Conservation (phyloP, 2,113 vertebrate species). For the Gobius niger region DNA sequence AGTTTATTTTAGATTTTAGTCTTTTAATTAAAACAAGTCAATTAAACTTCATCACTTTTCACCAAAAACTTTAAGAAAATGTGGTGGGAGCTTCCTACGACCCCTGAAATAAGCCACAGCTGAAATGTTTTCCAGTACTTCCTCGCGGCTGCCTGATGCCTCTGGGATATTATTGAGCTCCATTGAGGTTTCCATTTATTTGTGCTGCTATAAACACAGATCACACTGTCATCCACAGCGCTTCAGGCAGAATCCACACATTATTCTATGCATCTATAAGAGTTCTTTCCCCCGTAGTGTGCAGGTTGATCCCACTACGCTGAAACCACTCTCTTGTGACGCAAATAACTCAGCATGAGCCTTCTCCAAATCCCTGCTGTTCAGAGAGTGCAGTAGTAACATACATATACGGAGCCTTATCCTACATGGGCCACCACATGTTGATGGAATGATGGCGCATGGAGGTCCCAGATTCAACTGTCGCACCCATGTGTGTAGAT, state of each 20-base stretch:
- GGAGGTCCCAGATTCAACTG: too few species aligned
- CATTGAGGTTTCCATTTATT: neutral
- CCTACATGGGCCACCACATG: too few species aligned
- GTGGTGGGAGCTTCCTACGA: too few species aligned
- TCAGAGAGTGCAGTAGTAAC: too few species aligned
- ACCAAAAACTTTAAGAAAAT: too few species aligned
- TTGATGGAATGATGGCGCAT: too few species aligned
- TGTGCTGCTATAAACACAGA: constrained; percentile 71
- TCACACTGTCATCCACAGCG: constrained; percentile 73
- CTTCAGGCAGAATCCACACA: constrained; percentile 75
- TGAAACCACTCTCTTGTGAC: constrained; percentile 82
- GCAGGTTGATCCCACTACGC: constrained; percentile 80
- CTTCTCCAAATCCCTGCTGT: constrained; percentile 80
- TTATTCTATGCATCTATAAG: constrained; percentile 78
- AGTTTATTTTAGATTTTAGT: too few species aligned
- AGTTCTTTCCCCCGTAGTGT: constrained; percentile 77
- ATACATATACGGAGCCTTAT: too few species aligned
- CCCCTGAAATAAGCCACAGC: neutral
- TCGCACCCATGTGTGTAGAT: too few species aligned
- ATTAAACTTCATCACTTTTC: too few species aligned
- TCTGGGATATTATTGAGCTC: neutral
- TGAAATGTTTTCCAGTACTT: neutral
- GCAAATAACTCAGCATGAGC: constrained; percentile 78
- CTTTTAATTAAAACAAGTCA: too few species aligned
- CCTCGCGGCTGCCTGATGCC: neutral